A percentile compares a stretch with the other conserved stretches of the same genome.
Evolutionary conservation across 2,888 invertebrate species (phyloP).

Genomic region (Gnatocerus cornutus): DNA sequence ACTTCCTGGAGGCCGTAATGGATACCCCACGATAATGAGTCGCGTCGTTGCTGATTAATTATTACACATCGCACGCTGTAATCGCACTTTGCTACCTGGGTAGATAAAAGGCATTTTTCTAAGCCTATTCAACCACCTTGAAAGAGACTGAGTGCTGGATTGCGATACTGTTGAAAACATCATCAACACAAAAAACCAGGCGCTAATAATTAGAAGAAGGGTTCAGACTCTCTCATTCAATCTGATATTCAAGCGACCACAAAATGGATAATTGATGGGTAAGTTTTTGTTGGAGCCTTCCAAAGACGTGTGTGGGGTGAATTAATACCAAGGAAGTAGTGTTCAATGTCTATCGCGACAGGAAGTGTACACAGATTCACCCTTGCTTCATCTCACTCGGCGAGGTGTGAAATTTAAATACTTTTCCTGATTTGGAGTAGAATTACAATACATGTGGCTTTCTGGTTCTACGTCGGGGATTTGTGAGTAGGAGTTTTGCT

Average conservation of each 20-base stretch:
- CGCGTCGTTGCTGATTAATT: conserved; percentile 66
- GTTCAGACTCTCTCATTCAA: conserved; percentile 34
- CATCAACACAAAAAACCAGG: conserved; percentile 20
- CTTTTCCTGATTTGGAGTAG: not conserved
- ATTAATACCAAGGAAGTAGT: conserved; percentile 29
- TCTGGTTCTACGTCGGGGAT: no score
- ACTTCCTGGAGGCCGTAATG: conserved; percentile 68
- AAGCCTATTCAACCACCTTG: conserved; percentile 34
- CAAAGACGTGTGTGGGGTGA: conserved; percentile 13
- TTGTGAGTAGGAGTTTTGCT: no score
- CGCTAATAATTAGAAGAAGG: conserved; percentile 40
- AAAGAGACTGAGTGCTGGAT: conserved; percentile 42
- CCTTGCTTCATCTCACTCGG: conserved; percentile 10
- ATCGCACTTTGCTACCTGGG: conserved; percentile 51
- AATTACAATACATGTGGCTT: no score
- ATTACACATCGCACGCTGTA: conserved; percentile 60
- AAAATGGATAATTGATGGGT: conserved; percentile 43
- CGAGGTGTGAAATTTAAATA: conserved; percentile 23
- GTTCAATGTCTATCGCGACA: conserved; percentile 17
- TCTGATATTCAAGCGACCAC: conserved; percentile 21
- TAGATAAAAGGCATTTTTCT: conserved; percentile 46
- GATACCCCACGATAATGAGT: conserved; percentile 68
- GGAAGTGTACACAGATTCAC: conserved; percentile 10
- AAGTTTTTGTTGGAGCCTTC: conserved; percentile 7
- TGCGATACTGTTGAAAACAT: conserved; percentile 31